phyloP scores from a whole-genome alignment of 2,113 vertebrate genomes.

The Halichoerus grypus region DNA sequence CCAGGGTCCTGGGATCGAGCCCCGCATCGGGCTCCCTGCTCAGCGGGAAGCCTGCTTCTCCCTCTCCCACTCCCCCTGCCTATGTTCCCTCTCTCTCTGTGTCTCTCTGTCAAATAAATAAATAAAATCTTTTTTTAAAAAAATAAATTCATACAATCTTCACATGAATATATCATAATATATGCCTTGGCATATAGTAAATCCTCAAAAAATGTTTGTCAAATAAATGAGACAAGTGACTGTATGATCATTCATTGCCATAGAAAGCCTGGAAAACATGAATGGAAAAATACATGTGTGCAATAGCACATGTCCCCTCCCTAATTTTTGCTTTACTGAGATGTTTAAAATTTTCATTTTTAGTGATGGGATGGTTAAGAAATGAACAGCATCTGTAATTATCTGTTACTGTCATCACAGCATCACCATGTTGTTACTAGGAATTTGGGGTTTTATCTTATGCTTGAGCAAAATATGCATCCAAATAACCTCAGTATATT shows the following conservation, averaged over 20 bases:
- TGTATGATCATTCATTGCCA: neutral
- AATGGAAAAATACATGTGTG: neutral
- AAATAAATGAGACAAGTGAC: neutral
- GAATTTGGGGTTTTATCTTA: slow-evolving; percentile 81
- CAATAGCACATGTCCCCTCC: neutral
- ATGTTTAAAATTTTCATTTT: slow-evolving; percentile 58
- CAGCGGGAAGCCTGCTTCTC: too few relatives aligned
- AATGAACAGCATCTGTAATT: slow-evolving; percentile 67
- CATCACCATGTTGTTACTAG: slow-evolving; percentile 82
- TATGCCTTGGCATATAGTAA: neutral
- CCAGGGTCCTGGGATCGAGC: too few relatives aligned
- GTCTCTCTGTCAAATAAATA: too few relatives aligned
- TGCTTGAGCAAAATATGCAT: slow-evolving; percentile 83
- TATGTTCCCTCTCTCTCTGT: too few relatives aligned
- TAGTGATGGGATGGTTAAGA: slow-evolving; percentile 58
- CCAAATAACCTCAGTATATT: slow-evolving; percentile 85
- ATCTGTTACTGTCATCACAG: slow-evolving; percentile 73
- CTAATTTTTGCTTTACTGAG: slow-evolving; percentile 29
- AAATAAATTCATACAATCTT: neutral
- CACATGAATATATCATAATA: neutral
- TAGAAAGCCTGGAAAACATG: neutral
- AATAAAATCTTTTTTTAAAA: too few relatives aligned
- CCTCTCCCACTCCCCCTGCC: too few relatives aligned
- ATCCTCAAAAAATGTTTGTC: neutral
- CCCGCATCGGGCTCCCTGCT: too few relatives aligned